Evolutionary conservation across 2,797 vertebrate species (phyloP).

Genomic region (Menidia menidia): DNA sequence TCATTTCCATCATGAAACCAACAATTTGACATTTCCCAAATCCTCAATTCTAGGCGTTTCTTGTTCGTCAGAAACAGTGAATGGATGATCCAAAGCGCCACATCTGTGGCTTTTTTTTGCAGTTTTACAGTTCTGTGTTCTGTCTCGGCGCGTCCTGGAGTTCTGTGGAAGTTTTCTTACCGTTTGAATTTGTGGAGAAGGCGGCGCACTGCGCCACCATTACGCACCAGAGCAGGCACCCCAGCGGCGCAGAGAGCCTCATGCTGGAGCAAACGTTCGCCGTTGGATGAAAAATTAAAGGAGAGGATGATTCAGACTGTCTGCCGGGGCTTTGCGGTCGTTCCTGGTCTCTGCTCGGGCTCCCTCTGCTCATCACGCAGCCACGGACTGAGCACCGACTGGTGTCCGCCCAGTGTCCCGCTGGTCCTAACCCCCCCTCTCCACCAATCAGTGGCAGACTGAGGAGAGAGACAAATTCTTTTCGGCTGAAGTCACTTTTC

Average conservation of each 20-base stretch:
- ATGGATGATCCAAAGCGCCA: no score
- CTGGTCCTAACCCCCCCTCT: conserved; percentile 2
- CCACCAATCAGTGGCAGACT: conserved; percentile 21
- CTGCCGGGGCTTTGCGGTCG: background rate
- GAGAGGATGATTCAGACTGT: background rate
- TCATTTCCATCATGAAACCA: no score
- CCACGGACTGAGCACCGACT: background rate
- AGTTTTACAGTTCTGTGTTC: background rate
- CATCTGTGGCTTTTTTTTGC: no score
- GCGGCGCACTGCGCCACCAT: conserved; percentile 1
- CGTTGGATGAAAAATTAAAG: background rate
- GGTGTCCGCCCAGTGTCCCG: conserved; percentile 15
- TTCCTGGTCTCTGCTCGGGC: background rate
- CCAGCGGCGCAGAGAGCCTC: conserved; percentile 21
- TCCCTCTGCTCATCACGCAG: background rate
- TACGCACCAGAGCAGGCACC: conserved; percentile 10
- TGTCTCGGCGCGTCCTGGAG: background rate
- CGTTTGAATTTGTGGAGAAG: background rate
- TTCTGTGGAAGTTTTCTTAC: conserved; percentile 45
- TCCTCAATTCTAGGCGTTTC: no score
- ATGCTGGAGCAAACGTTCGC: background rate
- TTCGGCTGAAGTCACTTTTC: conserved; percentile 48
- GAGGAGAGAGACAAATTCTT: conserved; percentile 34
- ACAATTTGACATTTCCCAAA: background rate
- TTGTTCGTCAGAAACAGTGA: no score